Evolutionary conservation across 2,113 vertebrate genomes (phyloP).

Genomic region (Ramphastos sulfuratus): DNA sequence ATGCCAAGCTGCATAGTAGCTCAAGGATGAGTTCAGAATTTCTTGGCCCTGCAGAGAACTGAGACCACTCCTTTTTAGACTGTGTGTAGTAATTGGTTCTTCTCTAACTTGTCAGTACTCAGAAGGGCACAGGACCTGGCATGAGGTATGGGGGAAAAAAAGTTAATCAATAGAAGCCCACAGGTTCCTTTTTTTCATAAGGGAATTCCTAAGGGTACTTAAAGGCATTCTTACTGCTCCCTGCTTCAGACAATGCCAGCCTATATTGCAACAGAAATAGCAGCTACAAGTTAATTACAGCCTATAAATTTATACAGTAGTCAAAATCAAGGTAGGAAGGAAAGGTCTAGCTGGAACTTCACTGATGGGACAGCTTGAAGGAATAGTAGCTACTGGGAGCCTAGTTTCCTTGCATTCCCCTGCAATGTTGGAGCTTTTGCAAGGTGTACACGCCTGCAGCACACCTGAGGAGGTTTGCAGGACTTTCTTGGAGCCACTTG

Average conservation of each 20-base stretch:
- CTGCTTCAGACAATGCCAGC: background rate
- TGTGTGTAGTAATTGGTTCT: background rate
- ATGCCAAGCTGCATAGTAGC: background rate
- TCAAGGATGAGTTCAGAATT: background rate
- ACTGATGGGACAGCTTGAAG: background rate
- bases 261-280: background rate
- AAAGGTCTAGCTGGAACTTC: background rate
- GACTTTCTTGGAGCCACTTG: background rate
- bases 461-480: background rate
- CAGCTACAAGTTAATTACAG: background rate
- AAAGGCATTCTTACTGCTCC: background rate
- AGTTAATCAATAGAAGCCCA: background rate
- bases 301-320: background rate
- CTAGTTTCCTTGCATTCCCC: background rate
- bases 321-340: background rate
- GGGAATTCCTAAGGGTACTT: background rate
- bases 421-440: background rate
- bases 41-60: background rate
- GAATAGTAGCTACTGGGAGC: background rate
- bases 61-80: background rate
- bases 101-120: background rate
- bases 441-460: background rate
- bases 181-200: background rate
- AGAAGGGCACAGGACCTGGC: background rate
- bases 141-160: background rate